Evolutionary conservation across 2,113 vertebrate species (phyloP).

Genomic region (Gobius niger): DNA sequence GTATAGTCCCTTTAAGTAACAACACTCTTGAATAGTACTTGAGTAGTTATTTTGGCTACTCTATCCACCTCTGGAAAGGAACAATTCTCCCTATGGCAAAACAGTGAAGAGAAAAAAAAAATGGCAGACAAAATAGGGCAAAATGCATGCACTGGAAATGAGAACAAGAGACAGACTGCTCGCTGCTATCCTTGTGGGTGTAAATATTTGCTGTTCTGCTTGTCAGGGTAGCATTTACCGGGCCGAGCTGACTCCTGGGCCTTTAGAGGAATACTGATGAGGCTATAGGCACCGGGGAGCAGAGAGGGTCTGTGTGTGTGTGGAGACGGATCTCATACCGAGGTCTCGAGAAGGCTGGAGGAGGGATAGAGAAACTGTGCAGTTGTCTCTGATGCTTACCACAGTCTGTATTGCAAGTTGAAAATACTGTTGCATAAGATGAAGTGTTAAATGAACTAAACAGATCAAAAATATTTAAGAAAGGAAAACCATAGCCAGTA

Average conservation of each 20-base stretch:
- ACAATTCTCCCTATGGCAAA: background rate
- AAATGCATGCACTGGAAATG: slow-evolving; percentile 22
- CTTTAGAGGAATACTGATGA: slow-evolving; percentile 76
- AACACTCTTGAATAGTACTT: too few relatives aligned
- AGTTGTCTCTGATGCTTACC: background rate
- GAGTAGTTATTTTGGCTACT: background rate
- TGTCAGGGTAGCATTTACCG: slow-evolving; percentile 73
- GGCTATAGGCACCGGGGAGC: slow-evolving; percentile 40
- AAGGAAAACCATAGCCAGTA: too few relatives aligned
- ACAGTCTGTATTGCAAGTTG: background rate
- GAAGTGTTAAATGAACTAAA: too few relatives aligned
- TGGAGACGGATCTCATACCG: slow-evolving; percentile 2
- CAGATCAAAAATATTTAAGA: too few relatives aligned
- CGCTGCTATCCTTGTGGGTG: slow-evolving; percentile 58
- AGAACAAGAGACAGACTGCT: slow-evolving; percentile 33
- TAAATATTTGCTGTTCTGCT: slow-evolving; percentile 84
- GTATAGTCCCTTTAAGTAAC: too few relatives aligned
- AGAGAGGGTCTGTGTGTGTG: slow-evolving; percentile 21
- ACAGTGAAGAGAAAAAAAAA: slow-evolving; percentile 15
- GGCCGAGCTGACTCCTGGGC: slow-evolving; percentile 68
- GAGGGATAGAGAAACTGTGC: slow-evolving; percentile 27
- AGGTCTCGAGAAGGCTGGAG: slow-evolving; percentile 29
- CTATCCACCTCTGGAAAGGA: background rate
- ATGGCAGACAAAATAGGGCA: slow-evolving; percentile 20
- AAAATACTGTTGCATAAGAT: slow-evolving; percentile 10